These are phyloP conservation scores for Alcedo atthis DNA, from an alignment of 2,797 vertebrate genomes.

Conservation along the genomic window DNA sequence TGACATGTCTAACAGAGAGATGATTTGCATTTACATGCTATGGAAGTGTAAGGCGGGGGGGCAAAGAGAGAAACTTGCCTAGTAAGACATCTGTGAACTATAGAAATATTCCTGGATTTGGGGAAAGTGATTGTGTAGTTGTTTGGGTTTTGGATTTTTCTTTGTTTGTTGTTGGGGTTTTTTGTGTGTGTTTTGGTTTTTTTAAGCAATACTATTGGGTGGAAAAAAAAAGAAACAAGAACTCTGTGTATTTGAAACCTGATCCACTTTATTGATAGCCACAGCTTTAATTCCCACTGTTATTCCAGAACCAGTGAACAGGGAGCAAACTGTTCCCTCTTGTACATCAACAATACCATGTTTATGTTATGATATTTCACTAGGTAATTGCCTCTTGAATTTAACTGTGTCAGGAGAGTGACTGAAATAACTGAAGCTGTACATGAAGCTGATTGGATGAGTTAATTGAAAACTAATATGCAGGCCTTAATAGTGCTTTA, in stretches of 20 bases:
- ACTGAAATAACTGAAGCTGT: neutral
- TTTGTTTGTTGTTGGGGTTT: neutral
- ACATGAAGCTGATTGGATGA: neutral
- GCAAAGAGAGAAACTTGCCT: neutral
- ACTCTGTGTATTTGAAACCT: neutral
- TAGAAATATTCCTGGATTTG: neutral
- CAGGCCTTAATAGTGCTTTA: neutral
- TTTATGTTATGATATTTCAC: neutral
- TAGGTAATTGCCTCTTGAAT: neutral
- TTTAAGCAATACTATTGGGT: neutral
- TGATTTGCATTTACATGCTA: rapidly evolving
- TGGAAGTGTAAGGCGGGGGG: neutral
- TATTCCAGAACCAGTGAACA: neutral
- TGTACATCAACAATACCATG: neutral
- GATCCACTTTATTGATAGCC: neutral
- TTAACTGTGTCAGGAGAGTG: neutral
- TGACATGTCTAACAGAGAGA: neutral
- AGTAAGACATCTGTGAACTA: neutral
- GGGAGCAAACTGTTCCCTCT: neutral
- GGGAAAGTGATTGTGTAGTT: neutral
- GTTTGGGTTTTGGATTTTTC: neutral
- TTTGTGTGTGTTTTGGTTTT: neutral
- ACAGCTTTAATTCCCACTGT: neutral
- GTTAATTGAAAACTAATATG: neutral
- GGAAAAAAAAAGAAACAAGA: neutral